These are phyloP conservation scores for Orchesellides sinensis DNA, from an alignment of 2,888 invertebrate genomes.

Conservation along the genomic window DNA sequence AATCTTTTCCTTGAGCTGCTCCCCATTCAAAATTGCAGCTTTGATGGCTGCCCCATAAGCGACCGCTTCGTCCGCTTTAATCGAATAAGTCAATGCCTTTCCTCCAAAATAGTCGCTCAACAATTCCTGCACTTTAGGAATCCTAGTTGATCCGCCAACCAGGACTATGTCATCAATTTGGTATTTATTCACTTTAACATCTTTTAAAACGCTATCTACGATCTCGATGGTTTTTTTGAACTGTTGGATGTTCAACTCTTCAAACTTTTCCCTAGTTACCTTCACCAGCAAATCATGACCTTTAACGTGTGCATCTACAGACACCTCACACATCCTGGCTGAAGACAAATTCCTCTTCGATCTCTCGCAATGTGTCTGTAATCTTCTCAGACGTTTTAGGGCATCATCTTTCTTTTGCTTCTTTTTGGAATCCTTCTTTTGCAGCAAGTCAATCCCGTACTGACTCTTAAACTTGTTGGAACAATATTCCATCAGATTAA, in stretches of 20 bases:
- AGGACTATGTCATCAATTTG: conserved; percentile 80
- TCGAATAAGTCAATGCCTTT: conserved; percentile 83
- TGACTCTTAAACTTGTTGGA: conserved; percentile 5
- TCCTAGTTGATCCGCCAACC: conserved; percentile 84
- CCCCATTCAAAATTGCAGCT: conserved; percentile 78
- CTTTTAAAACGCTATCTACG: conserved; percentile 83
- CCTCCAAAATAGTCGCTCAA: conserved; percentile 81
- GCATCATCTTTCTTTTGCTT: conserved; percentile 81
- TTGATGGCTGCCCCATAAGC: conserved; percentile 84
- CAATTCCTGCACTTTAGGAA: conserved; percentile 83
- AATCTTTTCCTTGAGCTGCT: neutral
- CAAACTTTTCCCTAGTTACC: conserved; percentile 86
- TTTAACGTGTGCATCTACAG: conserved; percentile 75
- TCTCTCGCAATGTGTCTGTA: conserved; percentile 80
- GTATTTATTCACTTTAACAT: conserved; percentile 81
- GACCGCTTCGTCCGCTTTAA: conserved; percentile 86
- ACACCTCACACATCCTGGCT: neutral
- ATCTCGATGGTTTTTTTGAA: conserved; percentile 86
- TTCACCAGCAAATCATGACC: conserved; percentile 82
- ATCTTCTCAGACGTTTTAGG: conserved; percentile 82
- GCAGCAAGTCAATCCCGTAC: conserved; percentile 75
- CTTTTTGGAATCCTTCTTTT: conserved; percentile 76
- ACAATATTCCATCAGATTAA: conserved; percentile 76
- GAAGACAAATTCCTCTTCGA: conserved; percentile 10
- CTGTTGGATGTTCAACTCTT: conserved; percentile 83